Evolutionary conservation across 1,140 invertebrate genomes (phyloP).

Genomic region (Diploscapter pachys): DNA sequence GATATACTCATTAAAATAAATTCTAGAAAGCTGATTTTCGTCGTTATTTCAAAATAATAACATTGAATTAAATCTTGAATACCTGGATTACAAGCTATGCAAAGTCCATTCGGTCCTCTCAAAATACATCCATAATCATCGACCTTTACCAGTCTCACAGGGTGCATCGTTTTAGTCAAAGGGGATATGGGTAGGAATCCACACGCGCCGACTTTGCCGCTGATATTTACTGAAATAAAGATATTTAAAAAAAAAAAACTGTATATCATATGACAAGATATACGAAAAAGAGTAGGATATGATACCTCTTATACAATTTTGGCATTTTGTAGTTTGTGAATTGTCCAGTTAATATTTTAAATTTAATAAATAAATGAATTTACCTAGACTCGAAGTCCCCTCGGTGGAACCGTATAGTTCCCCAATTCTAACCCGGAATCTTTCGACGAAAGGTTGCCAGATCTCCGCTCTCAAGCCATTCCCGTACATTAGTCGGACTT

Average conservation of each 20-base stretch:
- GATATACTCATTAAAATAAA: too few relatives aligned
- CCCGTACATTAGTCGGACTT: constrained; percentile 82
- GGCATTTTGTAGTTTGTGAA: too few relatives aligned
- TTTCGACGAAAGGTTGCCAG: constrained; percentile 82
- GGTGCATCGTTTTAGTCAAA: constrained; percentile 60
- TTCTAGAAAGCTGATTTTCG: too few relatives aligned
- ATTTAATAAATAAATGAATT: background rate
- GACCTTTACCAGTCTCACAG: constrained; percentile 74
- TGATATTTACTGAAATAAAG: constrained; percentile 71
- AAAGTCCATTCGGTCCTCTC: constrained; percentile 71
- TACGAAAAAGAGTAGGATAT: too few relatives aligned
- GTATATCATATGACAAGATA: too few relatives aligned
- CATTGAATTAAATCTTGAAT: constrained; percentile 1
- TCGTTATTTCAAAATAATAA: too few relatives aligned
- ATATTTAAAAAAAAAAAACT: too few relatives aligned
- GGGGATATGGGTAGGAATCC: constrained; percentile 76
- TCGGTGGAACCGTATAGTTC: constrained; percentile 98
- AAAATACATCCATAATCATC: constrained; percentile 78
- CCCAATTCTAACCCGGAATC: constrained; percentile 79
- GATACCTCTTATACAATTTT: too few relatives aligned
- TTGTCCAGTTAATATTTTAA: background rate
- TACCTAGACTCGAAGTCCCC: constrained; percentile 82
- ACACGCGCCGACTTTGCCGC: constrained; percentile 77
- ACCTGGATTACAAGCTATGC: constrained; percentile 73
- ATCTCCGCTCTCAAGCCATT: constrained; percentile 89